Evolutionary conservation across 2,888 invertebrate species (phyloP).

Genomic region (Drosophila hamatofila): DNA sequence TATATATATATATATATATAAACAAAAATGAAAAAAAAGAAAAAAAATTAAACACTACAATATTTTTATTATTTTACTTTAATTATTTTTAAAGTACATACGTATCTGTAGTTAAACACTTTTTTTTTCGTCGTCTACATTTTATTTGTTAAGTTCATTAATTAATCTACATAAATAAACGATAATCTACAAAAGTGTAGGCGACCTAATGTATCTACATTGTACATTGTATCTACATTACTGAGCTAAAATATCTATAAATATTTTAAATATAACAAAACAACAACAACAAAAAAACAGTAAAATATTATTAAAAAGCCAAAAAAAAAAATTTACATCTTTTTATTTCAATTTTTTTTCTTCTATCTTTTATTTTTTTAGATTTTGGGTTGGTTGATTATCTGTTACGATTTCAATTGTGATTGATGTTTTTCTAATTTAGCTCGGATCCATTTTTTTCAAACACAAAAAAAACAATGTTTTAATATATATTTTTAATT

Average conservation of each 20-base stretch:
- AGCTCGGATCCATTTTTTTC: background rate
- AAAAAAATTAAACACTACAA: constrained; percentile 18
- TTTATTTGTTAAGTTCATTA: constrained; percentile 77
- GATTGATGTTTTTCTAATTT: background rate
- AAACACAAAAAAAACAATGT: too few species aligned
- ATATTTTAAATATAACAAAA: constrained; percentile 72
- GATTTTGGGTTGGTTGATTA: constrained; percentile 1
- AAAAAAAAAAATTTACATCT: constrained; percentile 47
- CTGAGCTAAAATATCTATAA: constrained; percentile 69
- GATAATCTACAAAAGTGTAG: constrained; percentile 30
- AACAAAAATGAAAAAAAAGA: constrained; percentile 8
- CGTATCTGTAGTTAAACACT: constrained; percentile 53
- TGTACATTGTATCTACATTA: constrained; percentile 77
- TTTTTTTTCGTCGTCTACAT: constrained; percentile 72
- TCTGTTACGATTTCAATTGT: background rate
- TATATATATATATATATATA: background rate
- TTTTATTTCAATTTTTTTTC: constrained; percentile 22
- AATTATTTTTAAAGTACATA: constrained; percentile 65
- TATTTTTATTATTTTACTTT: constrained; percentile 56
- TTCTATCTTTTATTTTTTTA: background rate
- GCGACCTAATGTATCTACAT: constrained; percentile 63
- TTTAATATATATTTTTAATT: too few species aligned
- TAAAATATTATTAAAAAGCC: constrained; percentile 75
- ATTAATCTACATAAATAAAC: constrained; percentile 53
- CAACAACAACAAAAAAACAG: constrained; percentile 72